Conservation (phyloP, 2,888 invertebrate species). For the Dione juno region DNA sequence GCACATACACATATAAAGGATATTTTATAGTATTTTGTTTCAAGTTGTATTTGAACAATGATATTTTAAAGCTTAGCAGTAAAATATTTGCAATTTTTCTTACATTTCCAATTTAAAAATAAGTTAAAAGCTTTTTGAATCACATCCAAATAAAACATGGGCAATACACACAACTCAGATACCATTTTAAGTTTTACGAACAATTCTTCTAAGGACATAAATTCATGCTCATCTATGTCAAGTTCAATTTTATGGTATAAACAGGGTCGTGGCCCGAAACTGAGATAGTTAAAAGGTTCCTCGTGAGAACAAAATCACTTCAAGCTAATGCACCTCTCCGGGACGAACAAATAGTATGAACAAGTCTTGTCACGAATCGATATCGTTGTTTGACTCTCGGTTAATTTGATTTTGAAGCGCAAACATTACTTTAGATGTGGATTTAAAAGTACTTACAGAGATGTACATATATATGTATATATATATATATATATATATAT, state of each 20-base stretch:
- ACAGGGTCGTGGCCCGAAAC: slow-evolving; percentile 75
- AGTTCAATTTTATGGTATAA: slow-evolving; percentile 62
- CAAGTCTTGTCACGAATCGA: slow-evolving; percentile 58
- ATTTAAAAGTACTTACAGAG: slow-evolving; percentile 7
- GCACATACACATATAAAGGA: background rate
- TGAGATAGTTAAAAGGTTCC: slow-evolving; percentile 72
- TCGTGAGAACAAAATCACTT: slow-evolving; percentile 74
- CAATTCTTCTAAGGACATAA: slow-evolving; percentile 41
- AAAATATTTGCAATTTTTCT: background rate
- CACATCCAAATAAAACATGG: slow-evolving; percentile 26
- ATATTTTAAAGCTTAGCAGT: background rate
- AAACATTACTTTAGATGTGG: slow-evolving; percentile 17
- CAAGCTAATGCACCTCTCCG: slow-evolving; percentile 58
- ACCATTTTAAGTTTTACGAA: slow-evolving; percentile 14
- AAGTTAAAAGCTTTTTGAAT: slow-evolving; percentile 20
- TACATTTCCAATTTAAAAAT: slow-evolving; percentile 2
- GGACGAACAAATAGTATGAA: slow-evolving; percentile 52
- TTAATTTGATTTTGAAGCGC: slow-evolving; percentile 47
- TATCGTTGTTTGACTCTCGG: slow-evolving; percentile 48
- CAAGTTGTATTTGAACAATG: background rate
- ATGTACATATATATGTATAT: no score
- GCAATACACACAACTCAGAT: slow-evolving; percentile 28
- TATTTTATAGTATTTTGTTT: background rate
- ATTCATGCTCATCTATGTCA: slow-evolving; percentile 53
- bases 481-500: no score